Evolutionary conservation across 2,113 vertebrate genomes (phyloP).

Genomic region (Catagonus wagneri): DNA sequence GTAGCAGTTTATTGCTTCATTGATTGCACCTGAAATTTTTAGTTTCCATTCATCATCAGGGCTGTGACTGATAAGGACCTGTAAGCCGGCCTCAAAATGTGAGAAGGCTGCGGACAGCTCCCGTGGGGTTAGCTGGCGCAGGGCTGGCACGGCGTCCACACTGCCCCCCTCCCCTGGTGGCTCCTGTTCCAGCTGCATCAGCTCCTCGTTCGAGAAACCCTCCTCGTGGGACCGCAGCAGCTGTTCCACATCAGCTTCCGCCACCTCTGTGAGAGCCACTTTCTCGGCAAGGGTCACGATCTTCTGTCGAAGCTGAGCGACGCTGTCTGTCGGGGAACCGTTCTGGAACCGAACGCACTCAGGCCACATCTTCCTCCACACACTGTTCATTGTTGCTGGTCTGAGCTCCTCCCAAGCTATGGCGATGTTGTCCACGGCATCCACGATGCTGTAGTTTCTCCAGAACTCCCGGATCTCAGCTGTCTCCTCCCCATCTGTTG

Average conservation of each 20-base stretch:
- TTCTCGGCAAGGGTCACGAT: conserved; percentile 30
- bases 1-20: conserved; percentile 30
- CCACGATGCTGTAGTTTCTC: conserved; percentile 32
- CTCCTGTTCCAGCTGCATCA: conserved; percentile 20
- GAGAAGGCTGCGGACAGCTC: not conserved
- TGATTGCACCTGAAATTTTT: not conserved
- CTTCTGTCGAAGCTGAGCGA: not conserved
- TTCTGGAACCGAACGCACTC: not conserved
- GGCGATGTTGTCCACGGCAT: conserved; percentile 19
- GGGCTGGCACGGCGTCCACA: not conserved
- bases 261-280: not conserved
- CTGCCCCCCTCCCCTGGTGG: not conserved
- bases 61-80: not conserved
- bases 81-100: not conserved
- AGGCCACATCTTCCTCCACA: conserved; percentile 56
- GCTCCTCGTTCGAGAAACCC: conserved; percentile 34
- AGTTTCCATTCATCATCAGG: not conserved
- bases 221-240: conserved; percentile 1
- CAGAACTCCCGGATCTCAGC: not conserved
- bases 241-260: not conserved
- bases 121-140: not conserved
- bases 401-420: conserved; percentile 20
- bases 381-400: not conserved
- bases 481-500: not conserved
- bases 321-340: not conserved